Evolutionary conservation across 2,797 vertebrate genomes (phyloP).

Genomic region (Leptatherina wallacei): DNA sequence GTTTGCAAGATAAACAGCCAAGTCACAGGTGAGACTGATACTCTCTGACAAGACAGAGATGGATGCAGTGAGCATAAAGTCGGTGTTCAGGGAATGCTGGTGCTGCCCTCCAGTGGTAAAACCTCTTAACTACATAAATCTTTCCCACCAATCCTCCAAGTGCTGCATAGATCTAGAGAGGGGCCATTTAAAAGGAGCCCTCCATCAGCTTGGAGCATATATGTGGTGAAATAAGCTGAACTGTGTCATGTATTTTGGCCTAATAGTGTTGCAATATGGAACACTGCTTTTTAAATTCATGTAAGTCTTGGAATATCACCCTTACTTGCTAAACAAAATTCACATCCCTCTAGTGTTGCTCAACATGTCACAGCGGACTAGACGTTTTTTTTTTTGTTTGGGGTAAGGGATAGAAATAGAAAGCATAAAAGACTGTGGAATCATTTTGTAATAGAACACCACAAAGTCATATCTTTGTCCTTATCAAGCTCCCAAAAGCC

Average conservation of each 20-base stretch:
- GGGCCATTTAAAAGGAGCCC: neutral
- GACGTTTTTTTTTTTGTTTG: no score
- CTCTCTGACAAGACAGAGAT: slow-evolving; percentile 2
- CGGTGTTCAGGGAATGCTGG: slow-evolving; percentile 8
- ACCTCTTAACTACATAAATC: neutral
- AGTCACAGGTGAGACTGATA: slow-evolving; percentile 11
- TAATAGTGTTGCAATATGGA: neutral
- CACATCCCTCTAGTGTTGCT: neutral
- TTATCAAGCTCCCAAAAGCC: neutral
- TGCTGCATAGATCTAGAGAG: neutral
- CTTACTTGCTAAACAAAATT: neutral
- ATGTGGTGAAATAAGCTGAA: no score
- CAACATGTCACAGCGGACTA: neutral
- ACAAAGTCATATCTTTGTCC: neutral
- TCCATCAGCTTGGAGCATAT: no score
- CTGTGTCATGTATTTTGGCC: neutral
- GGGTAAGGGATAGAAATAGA: neutral
- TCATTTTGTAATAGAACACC: neutral
- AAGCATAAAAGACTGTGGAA: neutral
- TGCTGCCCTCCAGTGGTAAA: slow-evolving; percentile 57
- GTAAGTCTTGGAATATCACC: neutral
- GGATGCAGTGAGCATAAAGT: neutral
- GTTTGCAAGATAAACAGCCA: slow-evolving; percentile 6
- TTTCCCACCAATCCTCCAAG: no score
- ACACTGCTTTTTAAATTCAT: neutral